Evolutionary conservation across 2,797 vertebrate genomes (phyloP), one percentile per base, ranked within the genome.

Genomic region (Malacoraja senta): DNA sequence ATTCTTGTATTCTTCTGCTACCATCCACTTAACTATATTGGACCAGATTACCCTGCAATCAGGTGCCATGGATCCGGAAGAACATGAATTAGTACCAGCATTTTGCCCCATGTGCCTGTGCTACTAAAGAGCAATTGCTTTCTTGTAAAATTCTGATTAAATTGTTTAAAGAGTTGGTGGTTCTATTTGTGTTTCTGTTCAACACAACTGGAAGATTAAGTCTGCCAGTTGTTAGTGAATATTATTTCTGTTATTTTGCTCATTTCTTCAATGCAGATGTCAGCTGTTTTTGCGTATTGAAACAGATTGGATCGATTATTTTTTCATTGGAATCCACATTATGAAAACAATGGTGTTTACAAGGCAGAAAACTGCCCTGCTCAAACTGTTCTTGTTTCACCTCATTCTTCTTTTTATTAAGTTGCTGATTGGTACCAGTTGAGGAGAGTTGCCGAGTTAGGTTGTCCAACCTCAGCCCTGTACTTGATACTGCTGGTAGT

Each of bases 251-350:
- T 86, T 17, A 2, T 84, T 68, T 63, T 65, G 61, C 61, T 65
- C 17, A 65, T 88, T 88, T 86, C 29, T 65, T 65, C 15, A 79
- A 79, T 35, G 35, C n/a, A 35, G 32, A 32, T 79, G 19, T 79
- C 61, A 83, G 44, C 32, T 3, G 4, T 88, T 1, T 13, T 17
- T 88, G 61, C 24, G 24, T 88, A 53, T 88, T 68, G 63, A 88
- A 93, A 32, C 88, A 72, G 94, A 93, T 93, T 86, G 95, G 94
- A 94, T 94, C 93, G 84, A 8, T 2, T 17, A 7, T 88, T 15
- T 8, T 53, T 32, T 19, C n/a, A 44, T 68, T 17, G 8, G 63
- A 68, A 68, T 35, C 38, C 13, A 53, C 10, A 3, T n/a, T 32
- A 24, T 10, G 26, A 44, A 26, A 44, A 32, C 35, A 91, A 15